Evolutionary conservation across 2,113 vertebrate species (phyloP).

Genomic region (Xyliphius kryptos): DNA sequence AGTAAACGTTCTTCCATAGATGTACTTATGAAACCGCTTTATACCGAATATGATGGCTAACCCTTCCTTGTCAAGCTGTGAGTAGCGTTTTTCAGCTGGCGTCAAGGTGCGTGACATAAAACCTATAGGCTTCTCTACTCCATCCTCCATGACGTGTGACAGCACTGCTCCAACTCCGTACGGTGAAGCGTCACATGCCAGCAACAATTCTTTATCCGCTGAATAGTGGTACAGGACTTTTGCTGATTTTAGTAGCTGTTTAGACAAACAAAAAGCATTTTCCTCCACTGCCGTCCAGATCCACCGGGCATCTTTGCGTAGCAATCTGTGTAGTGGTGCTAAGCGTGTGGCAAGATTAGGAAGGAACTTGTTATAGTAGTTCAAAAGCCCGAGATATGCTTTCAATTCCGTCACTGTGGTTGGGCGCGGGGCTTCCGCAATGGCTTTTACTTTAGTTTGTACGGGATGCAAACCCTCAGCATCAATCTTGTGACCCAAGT

Average conservation of each 20-base stretch:
- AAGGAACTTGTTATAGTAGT: neutral
- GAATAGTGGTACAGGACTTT: neutral
- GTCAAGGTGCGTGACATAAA: slow-evolving; percentile 22
- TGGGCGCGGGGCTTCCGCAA: too few species aligned
- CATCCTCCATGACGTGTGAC: slow-evolving; percentile 23
- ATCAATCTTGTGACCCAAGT: neutral
- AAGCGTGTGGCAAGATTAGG: neutral
- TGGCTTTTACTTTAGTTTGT: too few species aligned
- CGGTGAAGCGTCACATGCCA: slow-evolving; percentile 20
- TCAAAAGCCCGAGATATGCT: neutral
- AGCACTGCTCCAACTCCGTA: neutral
- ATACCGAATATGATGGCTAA: neutral
- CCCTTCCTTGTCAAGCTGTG: neutral
- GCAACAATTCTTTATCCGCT: slow-evolving; percentile 3
- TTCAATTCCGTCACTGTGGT: too few species aligned
- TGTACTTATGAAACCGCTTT: slow-evolving; percentile 2
- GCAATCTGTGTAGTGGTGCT: neutral
- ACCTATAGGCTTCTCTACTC: slow-evolving; percentile 19
- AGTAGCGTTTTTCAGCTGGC: slow-evolving; percentile 13
- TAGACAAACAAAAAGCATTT: neutral
- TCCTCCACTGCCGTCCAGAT: neutral
- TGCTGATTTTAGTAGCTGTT: neutral
- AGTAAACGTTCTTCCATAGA: slow-evolving; percentile 1
- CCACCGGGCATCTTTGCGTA: neutral
- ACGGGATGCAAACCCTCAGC: neutral